Evolutionary conservation across 1,140 invertebrate species (phyloP), one percentile per base, ranked within the genome.

Genomic region (Calephelis virginiensis): DNA sequence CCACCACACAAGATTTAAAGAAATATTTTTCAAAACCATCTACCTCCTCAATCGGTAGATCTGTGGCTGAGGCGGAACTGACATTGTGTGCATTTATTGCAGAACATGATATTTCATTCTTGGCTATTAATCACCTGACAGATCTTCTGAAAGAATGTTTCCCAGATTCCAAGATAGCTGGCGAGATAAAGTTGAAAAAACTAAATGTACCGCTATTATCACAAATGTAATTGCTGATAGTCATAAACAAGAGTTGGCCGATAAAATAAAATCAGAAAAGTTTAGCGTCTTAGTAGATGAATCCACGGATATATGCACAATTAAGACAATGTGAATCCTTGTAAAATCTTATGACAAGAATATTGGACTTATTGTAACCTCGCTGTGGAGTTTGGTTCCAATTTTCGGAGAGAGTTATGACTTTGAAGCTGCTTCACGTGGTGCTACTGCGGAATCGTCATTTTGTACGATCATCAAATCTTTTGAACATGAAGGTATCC

Each of bases 31-130:
- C 62, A 47, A 49, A 64, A 50, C 14, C 28, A 8, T 64, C 49
- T 64, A 64, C 46, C 46, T 49, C 37, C 47, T 49, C 62, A 64
- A 64, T 47, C 49, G 63, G 40, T 47, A 53, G 49, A 13, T 50
- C 50, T 63, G 62, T 71, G 71, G 68, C 68, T 64, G 71, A 53
- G 14, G 8, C 13, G 14, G 5, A 61, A 43, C 7, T 61, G n/a
- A 12, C 13, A 40, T 61, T 43, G 13, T 12, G 37, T 9, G 28
- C 37, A 40, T 61, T 61, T 61, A 9, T 61, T 12, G 60, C 60
- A n/a, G 60, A 43, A 13, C 60, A 43, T 61, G 43, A 61, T 43
- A 40, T 61, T 11, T 61, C 60, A 6, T 43, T 61, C 8, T 45
- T 9, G 12, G 11, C 38, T 13, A 9, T 61, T 5, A 40, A 61